Evolutionary conservation across 2,888 invertebrate species (phyloP).

Genomic region (Alloplasta piceator): DNA sequence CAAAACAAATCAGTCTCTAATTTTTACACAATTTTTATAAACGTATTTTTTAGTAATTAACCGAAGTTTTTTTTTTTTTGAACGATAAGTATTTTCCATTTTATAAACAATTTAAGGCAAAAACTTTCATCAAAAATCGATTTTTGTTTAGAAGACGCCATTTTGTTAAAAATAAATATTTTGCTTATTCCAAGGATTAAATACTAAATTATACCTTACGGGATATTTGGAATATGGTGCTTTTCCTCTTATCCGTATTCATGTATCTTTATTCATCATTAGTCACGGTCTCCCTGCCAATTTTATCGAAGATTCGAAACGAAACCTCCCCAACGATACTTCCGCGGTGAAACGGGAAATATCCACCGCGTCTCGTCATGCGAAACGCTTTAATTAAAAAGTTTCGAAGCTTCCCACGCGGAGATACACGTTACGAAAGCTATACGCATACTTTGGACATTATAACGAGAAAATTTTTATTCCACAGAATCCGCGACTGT

Average conservation of each 20-base stretch:
- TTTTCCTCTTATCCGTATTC: not conserved
- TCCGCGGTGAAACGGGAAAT: slow-evolving; percentile 39
- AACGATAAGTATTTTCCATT: too few relatives aligned
- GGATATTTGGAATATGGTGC: not conserved
- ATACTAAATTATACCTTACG: too few relatives aligned
- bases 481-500: not conserved
- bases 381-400: slow-evolving; percentile 60
- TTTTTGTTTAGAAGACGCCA: too few relatives aligned
- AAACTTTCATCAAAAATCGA: too few relatives aligned
- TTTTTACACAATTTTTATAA: too few relatives aligned
- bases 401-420: slow-evolving; percentile 41
- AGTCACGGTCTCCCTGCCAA: slow-evolving; percentile 51
- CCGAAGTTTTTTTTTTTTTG: too few relatives aligned
- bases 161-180: too few relatives aligned
- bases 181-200: too few relatives aligned
- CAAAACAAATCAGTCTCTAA: too few relatives aligned
- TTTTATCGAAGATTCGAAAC: slow-evolving; percentile 38
- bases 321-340: slow-evolving; percentile 34
- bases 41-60: too few relatives aligned
- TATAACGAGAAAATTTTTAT: slow-evolving; percentile 16
- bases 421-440: slow-evolving; percentile 15
- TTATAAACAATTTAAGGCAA: too few relatives aligned
- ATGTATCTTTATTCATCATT: slow-evolving; percentile 19
- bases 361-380: slow-evolving; percentile 44
- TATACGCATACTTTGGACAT: slow-evolving; percentile 11